Base-by-base conservation (phyloP, 2,888 invertebrate genomes). In the Hydriomena furcata region DNA sequence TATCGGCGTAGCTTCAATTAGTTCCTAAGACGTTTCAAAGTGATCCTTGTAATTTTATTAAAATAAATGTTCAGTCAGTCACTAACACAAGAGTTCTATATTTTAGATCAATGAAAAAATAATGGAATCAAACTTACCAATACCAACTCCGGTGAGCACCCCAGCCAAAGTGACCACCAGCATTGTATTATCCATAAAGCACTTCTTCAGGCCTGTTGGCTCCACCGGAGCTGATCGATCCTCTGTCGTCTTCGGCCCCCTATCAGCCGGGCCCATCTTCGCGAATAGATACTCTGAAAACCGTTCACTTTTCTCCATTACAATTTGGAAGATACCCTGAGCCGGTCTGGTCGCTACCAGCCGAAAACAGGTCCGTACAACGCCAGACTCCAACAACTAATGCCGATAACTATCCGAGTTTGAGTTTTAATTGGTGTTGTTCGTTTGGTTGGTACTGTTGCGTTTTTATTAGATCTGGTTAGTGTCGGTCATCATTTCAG, bases 281-380 rank as follows among this genome's bases (percentile, higher is more conserved):
- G 94, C 94, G 83, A 95, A 95, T 85, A 94, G 91, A 88, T 95
- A 95, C 86, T 94, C 95, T 94, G 94, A 93, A 93, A 94, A 94
- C 72, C 92, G 92, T 83, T 91, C 92, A 85, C 92, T 83, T 84
- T 91, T 92, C 91, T 93, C 93, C 92, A 92, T 92, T 73, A 86
- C 89, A 83, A 77, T 74, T 61, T 65, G 25, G 12, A 21, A 34
- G 66, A 62, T 79, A 73, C 65, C 77, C 65, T 66, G 13, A 48
- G 57, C 61, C 46, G 67, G 73, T 67, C 79, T 73, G 71, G 73
- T 3, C 17, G 55, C 42, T 49, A 35, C 41, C 41, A 36, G 24
- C 46, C 13, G 27, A 32, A 12, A 25, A 40, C 36, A 36, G 41
- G 42, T 37, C 47, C 38, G 43, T 35, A 10, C 38, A n/a, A 32